Conservation (phyloP, 2,888 invertebrate species). For the Lasioglossum malachurum region DNA sequence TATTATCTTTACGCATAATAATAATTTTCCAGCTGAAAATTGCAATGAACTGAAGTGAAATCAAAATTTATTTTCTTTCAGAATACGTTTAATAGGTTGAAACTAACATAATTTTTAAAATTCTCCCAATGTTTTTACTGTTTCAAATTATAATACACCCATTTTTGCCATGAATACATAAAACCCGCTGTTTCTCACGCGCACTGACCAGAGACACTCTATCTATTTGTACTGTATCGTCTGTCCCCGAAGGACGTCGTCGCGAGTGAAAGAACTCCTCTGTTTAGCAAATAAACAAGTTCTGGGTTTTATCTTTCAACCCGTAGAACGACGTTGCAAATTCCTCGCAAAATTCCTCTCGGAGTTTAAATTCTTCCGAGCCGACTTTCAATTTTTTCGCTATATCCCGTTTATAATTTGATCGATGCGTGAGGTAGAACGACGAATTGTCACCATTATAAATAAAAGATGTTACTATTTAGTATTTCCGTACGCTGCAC, state of each 20-base stretch:
- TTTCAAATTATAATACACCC: too few species aligned
- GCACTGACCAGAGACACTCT: slow-evolving; percentile 32
- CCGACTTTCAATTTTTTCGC: not conserved
- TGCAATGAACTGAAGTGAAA: too few species aligned
- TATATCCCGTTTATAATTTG: not conserved
- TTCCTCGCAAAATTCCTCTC: slow-evolving; percentile 12
- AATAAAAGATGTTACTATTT: not conserved
- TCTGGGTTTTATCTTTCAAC: slow-evolving; percentile 38
- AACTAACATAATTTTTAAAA: too few species aligned
- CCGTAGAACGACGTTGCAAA: not conserved
- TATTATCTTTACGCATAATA: too few species aligned
- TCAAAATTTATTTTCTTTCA: not conserved
- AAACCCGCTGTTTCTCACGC: slow-evolving; percentile 20
- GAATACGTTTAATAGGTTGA: too few species aligned
- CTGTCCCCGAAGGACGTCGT: slow-evolving; percentile 51
- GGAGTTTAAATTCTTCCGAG: not conserved
- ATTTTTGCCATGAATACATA: too few species aligned
- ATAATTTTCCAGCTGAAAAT: too few species aligned
- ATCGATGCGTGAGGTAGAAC: not conserved
- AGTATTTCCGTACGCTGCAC: not conserved
- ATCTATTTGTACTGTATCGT: slow-evolving; percentile 40
- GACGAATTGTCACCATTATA: not conserved
- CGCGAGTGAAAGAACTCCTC: slow-evolving; percentile 63
- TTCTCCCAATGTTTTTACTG: too few species aligned
- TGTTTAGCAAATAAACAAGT: slow-evolving; percentile 55